Evolutionary conservation across 2,113 vertebrate species (phyloP), one percentile per base, ranked within the genome.

Genomic region (Cranoglanis bouderius): DNA sequence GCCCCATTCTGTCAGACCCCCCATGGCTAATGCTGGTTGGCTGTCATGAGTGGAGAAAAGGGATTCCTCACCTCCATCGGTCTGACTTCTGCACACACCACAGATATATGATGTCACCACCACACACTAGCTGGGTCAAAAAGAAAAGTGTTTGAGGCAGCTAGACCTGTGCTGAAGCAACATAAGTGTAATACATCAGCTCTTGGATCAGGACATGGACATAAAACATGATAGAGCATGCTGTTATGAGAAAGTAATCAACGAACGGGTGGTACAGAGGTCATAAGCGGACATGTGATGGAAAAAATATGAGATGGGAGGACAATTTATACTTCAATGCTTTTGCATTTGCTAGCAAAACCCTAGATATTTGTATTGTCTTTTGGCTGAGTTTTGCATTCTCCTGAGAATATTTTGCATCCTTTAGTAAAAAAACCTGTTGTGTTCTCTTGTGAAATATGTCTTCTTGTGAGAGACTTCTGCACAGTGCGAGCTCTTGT

Each of bases 1-100:
- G 94, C 97, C 96, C 96, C 96, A 97, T 97, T 97, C 97, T 97
- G 97, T 97, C 97, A 97, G 94, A 57, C 85, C 90, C 83, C 90
- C 90, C 86, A 61, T 91, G 92, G 85, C 93, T 95, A 94, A 94
- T 92, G 93, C 93, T 94, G 92, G 94, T 94, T 94, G 93, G 93
- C 94, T 95, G 92, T 89, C 89, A 86, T 88, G 85, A 87, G 86
- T 85, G 72, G 81, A 81, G 89, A 90, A 80, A 88, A 32, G 77
- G 86, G 78, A 90, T 91, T 49, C 14, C 74, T 67, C 49, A 16
- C 81, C 91, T 91, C 91, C 94, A 93, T 94, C 94, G 94, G 94
- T 91, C 90, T 90, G 72, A 92, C 90, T 86, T 59, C 86, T 89
- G 82, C 78, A 92, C 88, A 91, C 35, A 67, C 29, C 35, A 53